These are phyloP conservation scores for Anolis carolinensis DNA, from an alignment of 2,113 vertebrate genomes.

Conservation along the genomic window DNA sequence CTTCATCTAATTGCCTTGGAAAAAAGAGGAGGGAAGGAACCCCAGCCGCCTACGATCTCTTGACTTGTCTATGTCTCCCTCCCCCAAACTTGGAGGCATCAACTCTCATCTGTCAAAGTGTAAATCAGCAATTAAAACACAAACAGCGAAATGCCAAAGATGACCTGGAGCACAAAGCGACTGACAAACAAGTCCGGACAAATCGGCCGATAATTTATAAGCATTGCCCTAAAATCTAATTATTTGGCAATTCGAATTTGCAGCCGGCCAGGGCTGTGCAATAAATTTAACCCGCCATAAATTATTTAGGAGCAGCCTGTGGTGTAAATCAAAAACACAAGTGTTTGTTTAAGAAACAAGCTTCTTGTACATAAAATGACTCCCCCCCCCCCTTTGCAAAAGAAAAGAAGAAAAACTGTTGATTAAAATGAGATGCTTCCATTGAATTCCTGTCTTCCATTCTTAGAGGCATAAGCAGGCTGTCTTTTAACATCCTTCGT, in stretches of 20 bases:
- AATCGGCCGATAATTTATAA: slow-evolving; percentile 94
- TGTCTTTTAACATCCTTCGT: slow-evolving; percentile 51
- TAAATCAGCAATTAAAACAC: slow-evolving; percentile 94
- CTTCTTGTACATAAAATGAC: slow-evolving; percentile 80
- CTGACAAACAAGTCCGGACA: slow-evolving; percentile 95
- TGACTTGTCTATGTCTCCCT: slow-evolving; percentile 51
- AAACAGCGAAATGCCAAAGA: slow-evolving; percentile 92
- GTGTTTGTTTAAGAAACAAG: slow-evolving; percentile 87
- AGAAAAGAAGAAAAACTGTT: slow-evolving; percentile 34
- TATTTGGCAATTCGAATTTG: slow-evolving; percentile 95
- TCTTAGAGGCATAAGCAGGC: slow-evolving; percentile 3
- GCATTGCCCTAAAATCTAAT: slow-evolving; percentile 94
- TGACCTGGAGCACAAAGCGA: slow-evolving; percentile 91
- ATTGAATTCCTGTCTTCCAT: not conserved
- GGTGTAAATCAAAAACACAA: slow-evolving; percentile 88
- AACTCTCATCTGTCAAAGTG: slow-evolving; percentile 92
- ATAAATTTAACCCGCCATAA: slow-evolving; percentile 94
- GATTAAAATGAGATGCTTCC: slow-evolving; percentile 46
- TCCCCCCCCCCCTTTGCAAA: slow-evolving; percentile 60
- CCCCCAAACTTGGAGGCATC: slow-evolving; percentile 81
- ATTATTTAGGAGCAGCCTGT: slow-evolving; percentile 90
- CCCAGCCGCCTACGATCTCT: slow-evolving; percentile 72
- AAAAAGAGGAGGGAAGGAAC: slow-evolving; percentile 62
- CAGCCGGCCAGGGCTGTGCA: slow-evolving; percentile 86
- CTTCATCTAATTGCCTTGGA: slow-evolving; percentile 74